Percentiles rank a stretch among this genome's conserved stretches.
Conservation (phyloP, 2,113 vertebrate species). For the Struthio camelus region DNA sequence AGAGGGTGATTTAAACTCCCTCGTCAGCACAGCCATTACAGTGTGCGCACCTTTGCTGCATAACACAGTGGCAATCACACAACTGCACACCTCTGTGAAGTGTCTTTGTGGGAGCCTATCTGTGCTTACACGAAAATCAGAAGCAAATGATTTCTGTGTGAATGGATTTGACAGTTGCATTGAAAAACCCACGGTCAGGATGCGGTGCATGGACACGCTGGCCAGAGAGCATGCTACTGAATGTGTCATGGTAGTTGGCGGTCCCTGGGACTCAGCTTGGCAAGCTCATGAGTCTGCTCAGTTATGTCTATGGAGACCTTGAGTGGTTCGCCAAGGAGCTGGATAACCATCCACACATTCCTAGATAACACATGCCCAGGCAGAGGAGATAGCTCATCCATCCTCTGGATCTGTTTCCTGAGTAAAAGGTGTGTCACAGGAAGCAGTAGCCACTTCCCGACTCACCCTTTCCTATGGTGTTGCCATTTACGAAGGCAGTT, state of each 20-base stretch:
- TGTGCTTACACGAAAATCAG: not conserved
- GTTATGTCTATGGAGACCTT: not conserved
- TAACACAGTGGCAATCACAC: no score
- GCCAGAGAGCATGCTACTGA: not conserved
- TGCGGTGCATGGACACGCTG: not conserved
- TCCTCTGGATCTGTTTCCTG: not conserved
- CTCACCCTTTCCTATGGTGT: not conserved
- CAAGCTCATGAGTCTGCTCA: not conserved
- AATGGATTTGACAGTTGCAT: not conserved
- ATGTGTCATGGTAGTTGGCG: fast-evolving
- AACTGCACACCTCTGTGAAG: not conserved
- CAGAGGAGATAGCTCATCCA: not conserved
- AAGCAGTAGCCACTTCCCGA: not conserved
- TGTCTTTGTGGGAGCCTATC: not conserved
- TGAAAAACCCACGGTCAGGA: not conserved
- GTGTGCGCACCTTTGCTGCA: no score
- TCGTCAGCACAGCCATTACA: no score
- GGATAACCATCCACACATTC: not conserved
- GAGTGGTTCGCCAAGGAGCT: not conserved
- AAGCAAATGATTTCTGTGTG: not conserved
- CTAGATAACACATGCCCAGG: not conserved
- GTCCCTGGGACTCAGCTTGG: no score
- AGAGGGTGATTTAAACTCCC: not conserved
- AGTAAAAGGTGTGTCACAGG: not conserved
- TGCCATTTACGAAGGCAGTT: not conserved